Evolutionary conservation across 2,113 vertebrate genomes (phyloP), one percentile per base, ranked within the genome.

Genomic region (Calidris pugnax): DNA sequence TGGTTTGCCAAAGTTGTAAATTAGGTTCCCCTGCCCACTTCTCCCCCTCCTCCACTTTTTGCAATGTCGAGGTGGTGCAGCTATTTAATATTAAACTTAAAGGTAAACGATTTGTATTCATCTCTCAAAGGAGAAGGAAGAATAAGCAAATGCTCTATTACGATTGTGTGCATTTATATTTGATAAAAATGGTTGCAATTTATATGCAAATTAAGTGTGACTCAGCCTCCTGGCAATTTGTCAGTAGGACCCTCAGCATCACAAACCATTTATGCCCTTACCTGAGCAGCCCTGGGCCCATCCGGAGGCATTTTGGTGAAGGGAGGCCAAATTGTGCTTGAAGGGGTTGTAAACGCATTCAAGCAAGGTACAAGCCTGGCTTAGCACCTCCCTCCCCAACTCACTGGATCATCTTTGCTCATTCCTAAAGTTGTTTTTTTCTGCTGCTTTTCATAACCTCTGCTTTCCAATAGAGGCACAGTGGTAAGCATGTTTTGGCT

Each of bases 181-280:
- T 97, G 97, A 97, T 97, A 97, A 98, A 97, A 96, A 96, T 87
- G 89, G 67, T 89, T 97, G 97, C 95, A 97, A 98, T 98, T 97
- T 98, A 97, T 97, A 97, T 98, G 97, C 89, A 97, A 98, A 98
- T 97, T 83, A 84, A 88, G 91, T 9, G 23, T 92, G 93, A 95
- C 90, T 97, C 95, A 96, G 86, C 79, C 92, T 96, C 59, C 71
- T 89, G 87, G 92, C 83, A 97, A 91, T 95, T 94, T 95, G 45
- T 94, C 87, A 94, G 63, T 72, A 78, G 14, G 77, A 95, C 91
- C 89, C 77, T 94, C 72, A 48, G 62, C 48, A 86, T 95, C 60
- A 89, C 45, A 88, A 90, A 84, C 77, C 43, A 53, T 87, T 95
- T 84, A 45, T 69, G 60, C 56, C 35, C 47, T 57, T 91, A 79